Evolutionary conservation across 1,140 invertebrate species (phyloP).

Genomic region (Caenorhabditis tropicalis): DNA sequence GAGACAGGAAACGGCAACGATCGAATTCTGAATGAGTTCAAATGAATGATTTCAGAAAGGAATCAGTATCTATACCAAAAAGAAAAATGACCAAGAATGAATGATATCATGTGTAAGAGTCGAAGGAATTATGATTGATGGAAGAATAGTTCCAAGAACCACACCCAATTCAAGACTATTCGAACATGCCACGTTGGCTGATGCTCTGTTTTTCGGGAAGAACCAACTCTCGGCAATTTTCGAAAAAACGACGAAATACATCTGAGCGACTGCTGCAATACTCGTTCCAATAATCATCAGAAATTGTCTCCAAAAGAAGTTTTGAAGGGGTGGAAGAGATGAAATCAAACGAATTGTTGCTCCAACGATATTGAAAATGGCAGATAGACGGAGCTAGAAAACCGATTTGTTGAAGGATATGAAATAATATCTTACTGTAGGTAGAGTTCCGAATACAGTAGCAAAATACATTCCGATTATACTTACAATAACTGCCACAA

Average conservation of each 20-base stretch:
- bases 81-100: background rate
- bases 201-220: slow-evolving; percentile 4
- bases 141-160: slow-evolving; percentile 9
- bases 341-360: background rate
- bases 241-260: slow-evolving; percentile 24
- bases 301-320: slow-evolving; percentile 13
- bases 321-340: background rate
- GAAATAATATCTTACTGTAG: background rate
- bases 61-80: background rate
- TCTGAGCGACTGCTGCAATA: background rate
- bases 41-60: background rate
- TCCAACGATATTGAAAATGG: background rate
- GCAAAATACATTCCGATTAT: slow-evolving; percentile 33
- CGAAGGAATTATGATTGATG: background rate
- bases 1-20: background rate
- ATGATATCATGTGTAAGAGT: background rate
- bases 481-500: slow-evolving; percentile 19
- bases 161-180: background rate
- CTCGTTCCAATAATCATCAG: slow-evolving; percentile 9
- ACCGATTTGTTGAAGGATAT: background rate
- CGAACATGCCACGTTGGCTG: slow-evolving; percentile 2
- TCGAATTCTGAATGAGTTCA: background rate
- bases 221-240: slow-evolving; percentile 31
- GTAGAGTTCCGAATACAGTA: slow-evolving; percentile 19
- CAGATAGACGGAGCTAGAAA: background rate